Percentiles rank a stretch among this genome's conserved stretches.
Conservation (phyloP, 2,888 invertebrate genomes). For the Unio pictorum region DNA sequence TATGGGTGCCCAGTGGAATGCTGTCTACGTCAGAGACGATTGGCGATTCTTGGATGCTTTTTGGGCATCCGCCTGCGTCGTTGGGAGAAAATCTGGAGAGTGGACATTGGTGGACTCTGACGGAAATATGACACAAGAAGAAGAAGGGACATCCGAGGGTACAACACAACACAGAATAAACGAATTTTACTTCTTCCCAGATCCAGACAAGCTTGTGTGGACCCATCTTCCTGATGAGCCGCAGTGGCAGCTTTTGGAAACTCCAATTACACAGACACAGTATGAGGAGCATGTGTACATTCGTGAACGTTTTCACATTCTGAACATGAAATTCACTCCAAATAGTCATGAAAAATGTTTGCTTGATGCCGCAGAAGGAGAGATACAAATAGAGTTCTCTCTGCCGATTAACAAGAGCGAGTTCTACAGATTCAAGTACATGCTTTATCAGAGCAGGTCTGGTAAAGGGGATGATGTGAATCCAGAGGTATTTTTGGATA, state of each 20-base stretch:
- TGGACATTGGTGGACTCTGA: conserved; percentile 64
- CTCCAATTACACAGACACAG: conserved; percentile 48
- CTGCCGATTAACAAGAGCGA: conserved; percentile 48
- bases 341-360: conserved; percentile 52
- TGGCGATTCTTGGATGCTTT: conserved; percentile 68
- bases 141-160: conserved; percentile 54
- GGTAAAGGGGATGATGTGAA: conserved; percentile 17
- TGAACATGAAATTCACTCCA: conserved; percentile 50
- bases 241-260: conserved; percentile 64
- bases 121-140: conserved; percentile 53
- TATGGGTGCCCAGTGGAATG: conserved; percentile 70
- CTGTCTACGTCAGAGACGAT: conserved; percentile 61
- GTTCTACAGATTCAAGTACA: conserved; percentile 61
- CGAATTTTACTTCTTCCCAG: conserved; percentile 68
- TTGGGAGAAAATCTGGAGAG: conserved; percentile 58
- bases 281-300: conserved; percentile 64
- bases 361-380: conserved; percentile 55
- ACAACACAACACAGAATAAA: conserved; percentile 65
- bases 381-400: conserved; percentile 56
- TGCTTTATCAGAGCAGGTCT: conserved; percentile 55
- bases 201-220: conserved; percentile 64
- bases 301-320: conserved; percentile 63
- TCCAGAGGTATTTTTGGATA: conserved; percentile 52
- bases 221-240: conserved; percentile 66
- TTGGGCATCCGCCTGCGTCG: conserved; percentile 68